phyloP scores from a whole-genome alignment of 2,888 invertebrate species.

The Halictus ligatus region DNA sequence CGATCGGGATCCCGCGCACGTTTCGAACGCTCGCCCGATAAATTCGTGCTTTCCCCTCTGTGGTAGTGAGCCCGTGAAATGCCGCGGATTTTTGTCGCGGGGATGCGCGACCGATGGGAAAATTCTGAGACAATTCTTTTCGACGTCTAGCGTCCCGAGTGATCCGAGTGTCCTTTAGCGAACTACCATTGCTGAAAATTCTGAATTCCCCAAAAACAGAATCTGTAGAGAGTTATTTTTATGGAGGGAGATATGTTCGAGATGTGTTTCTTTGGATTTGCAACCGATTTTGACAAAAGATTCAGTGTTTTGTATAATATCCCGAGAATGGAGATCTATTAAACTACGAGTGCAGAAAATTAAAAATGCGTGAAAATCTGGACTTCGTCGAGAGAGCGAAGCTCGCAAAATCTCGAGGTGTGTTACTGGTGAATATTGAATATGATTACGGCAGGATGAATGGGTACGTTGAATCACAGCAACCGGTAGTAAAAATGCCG shows the following conservation, averaged over 20 bases:
- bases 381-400: no score
- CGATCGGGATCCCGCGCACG: constrained; percentile 34
- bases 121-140: not conserved
- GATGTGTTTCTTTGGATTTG: no score
- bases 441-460: not conserved
- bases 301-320: no score
- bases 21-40: constrained; percentile 17
- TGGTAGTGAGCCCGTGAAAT: not conserved
- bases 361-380: no score
- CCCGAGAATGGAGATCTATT: no score
- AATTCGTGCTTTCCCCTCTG: constrained; percentile 15
- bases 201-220: no score
- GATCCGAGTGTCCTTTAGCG: no score
- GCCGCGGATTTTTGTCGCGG: not conserved
- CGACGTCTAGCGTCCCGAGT: not conserved
- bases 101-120: not conserved
- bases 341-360: no score
- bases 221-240: not conserved
- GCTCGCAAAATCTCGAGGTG: no score
- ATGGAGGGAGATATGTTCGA: no score
- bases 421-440: not conserved
- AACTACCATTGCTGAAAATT: not conserved
- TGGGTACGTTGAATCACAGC: not conserved
- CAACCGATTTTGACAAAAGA: no score
- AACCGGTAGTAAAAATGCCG: not conserved